Percentiles rank a stretch among this genome's conserved stretches.
phyloP scores from a whole-genome alignment of 2,888 invertebrate genomes.

The Lasioglossum pauxillum region DNA sequence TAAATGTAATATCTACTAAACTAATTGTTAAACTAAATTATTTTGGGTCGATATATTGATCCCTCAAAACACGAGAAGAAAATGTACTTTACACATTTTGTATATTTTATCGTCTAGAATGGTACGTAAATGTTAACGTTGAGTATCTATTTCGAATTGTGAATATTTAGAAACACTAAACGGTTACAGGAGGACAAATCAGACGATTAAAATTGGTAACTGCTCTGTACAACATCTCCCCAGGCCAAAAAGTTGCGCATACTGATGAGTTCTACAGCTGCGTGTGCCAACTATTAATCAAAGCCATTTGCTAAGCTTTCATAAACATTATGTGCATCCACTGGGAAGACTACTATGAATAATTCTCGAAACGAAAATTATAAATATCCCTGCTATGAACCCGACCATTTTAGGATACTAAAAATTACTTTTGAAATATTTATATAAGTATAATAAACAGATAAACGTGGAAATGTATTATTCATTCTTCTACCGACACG shows the following conservation, averaged over 20 bases:
- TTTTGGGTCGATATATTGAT: background rate
- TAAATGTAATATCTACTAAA: background rate
- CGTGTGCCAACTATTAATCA: constrained; percentile 12
- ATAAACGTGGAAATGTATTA: background rate
- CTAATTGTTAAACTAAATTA: background rate
- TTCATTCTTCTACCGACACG: background rate
- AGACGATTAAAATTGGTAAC: constrained; percentile 7
- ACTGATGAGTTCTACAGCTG: constrained; percentile 3
- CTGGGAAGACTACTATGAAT: background rate
- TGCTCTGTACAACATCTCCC: background rate
- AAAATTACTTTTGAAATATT: background rate
- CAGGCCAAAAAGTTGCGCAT: constrained; percentile 9
- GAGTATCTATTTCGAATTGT: background rate
- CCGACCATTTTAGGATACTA: background rate
- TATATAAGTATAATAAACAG: background rate
- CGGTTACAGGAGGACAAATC: constrained; percentile 1
- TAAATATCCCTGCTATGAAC: background rate
- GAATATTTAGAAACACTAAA: background rate
- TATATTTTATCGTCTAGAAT: background rate
- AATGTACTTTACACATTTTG: background rate
- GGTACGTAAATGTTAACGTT: background rate
- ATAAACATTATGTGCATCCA: background rate
- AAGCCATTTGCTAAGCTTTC: background rate
- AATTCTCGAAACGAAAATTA: background rate
- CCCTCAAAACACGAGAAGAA: background rate